phyloP scores from a whole-genome alignment of 2,888 invertebrate species.

The Philaethria dido region DNA sequence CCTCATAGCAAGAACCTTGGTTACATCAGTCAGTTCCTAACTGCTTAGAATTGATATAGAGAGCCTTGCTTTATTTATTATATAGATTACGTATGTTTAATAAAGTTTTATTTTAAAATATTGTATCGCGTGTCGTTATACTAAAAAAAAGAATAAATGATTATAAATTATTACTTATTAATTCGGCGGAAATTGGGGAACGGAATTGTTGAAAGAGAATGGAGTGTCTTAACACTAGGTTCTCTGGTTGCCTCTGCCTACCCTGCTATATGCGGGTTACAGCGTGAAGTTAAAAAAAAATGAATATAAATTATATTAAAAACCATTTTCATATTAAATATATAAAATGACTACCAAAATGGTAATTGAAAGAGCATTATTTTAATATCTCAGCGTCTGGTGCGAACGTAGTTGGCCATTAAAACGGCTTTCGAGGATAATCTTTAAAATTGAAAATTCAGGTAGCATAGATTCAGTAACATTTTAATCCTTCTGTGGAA shows the following conservation, averaged over 20 bases:
- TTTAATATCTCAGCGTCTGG: slow-evolving; percentile 31
- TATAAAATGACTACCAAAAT: slow-evolving; percentile 23
- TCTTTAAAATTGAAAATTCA: slow-evolving; percentile 29
- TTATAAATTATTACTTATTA: no score
- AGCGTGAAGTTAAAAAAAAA: no score
- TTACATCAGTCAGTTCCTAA: slow-evolving; percentile 62
- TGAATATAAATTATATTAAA: background rate
- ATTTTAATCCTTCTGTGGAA: slow-evolving; percentile 2
- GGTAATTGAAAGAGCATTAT: slow-evolving; percentile 34
- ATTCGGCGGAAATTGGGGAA: no score
- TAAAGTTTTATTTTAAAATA: slow-evolving; percentile 14
- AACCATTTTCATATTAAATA: background rate
- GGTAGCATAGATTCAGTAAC: slow-evolving; percentile 20
- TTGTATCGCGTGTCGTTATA: slow-evolving; percentile 29
- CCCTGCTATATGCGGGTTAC: no score
- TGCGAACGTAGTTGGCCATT: slow-evolving; percentile 27
- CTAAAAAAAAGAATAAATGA: no score
- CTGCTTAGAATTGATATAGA: slow-evolving; percentile 47
- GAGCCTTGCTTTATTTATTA: slow-evolving; percentile 47
- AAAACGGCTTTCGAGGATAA: slow-evolving; percentile 28
- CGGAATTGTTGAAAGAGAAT: no score
- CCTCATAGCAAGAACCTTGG: slow-evolving; percentile 62
- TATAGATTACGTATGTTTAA: slow-evolving; percentile 21
- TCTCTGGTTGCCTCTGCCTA: no score
- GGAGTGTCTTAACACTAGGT: no score